Base-by-base conservation (phyloP, 2,797 vertebrate species). In the Percopsis omiscomaycus region DNA sequence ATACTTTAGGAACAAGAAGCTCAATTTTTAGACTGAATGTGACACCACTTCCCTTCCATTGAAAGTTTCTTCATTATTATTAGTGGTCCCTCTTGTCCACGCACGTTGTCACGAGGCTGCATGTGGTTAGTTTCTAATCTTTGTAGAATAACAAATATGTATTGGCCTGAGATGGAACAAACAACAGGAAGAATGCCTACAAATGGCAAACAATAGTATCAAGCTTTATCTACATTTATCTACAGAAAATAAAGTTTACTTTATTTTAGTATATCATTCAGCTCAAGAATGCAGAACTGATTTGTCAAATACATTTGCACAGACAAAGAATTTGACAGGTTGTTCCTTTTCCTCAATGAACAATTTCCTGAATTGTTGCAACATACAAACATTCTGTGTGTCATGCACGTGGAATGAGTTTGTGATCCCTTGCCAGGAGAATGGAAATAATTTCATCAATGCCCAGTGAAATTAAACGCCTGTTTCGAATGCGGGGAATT, bases 31-130 rank as follows among this genome's bases (percentile, higher is more conserved):
- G 54, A 64, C 45, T 61, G 55, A 84, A 71, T 54, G 45, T 60
- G 71, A 86, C 60, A 75, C 61, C 55, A 64, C 69, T 82, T 89
- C 75, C 74, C 42, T 75, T 86, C 66, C 69, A 81, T 69, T 10
- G 61, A 84, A 84, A 73, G 6, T 47, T 54, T 77, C 87, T 85
- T 86, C 75, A 78, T 80, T 77, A 78, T 80, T 77, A 75, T 32
- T 62, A 6, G 12, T 30, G 60, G 59, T 53, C 30, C 32, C 45
- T 61, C n/a, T 16, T 30, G 46, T 46, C 45, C 27, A 53, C 68
- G 63, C 68, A 37, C 51, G 61, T 27, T 65, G 69, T 87, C 80
- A 87, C 66, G 49, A 69, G 75, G 53, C 16, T 0, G 15, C 61
- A 60, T 27, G 9, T 55, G 71, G 13, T 28, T 47, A 42, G 14